Conservation (phyloP, 2,888 invertebrate genomes). For the Alloscopus bannaensis region DNA sequence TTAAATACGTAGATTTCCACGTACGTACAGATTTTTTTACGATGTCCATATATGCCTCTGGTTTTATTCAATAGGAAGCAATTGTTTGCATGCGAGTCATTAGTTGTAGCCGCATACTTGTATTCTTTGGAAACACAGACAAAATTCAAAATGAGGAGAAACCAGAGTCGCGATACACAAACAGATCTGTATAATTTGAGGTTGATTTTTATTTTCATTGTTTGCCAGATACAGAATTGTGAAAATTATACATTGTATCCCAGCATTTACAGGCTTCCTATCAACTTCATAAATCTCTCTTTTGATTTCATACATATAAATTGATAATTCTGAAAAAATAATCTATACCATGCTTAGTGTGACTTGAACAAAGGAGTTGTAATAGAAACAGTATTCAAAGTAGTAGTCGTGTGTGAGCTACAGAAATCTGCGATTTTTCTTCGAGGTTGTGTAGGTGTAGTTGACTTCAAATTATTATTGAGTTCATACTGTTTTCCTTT, state of each 20-base stretch:
- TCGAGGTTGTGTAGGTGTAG: conserved; percentile 1
- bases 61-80: not conserved
- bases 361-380: not conserved
- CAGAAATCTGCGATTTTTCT: too few relatives aligned
- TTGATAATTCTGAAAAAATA: conserved; percentile 61
- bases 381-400: not conserved
- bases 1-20: too few relatives aligned
- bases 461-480: conserved; percentile 31
- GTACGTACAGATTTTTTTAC: not conserved
- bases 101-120: not conserved
- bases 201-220: not conserved
- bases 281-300: conserved; percentile 41
- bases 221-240: not conserved
- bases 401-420: too few relatives aligned
- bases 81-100: conserved; percentile 25
- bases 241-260: too few relatives aligned
- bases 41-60: not conserved
- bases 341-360: conserved; percentile 49
- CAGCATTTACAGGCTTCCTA: too few relatives aligned
- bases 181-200: not conserved
- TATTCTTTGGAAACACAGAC: not conserved
- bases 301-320: conserved; percentile 62
- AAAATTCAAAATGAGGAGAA: not conserved
- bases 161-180: not conserved
- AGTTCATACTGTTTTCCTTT: conserved; percentile 14